Conservation (phyloP, 2,888 invertebrate species). For the Sisyra terminalis region DNA sequence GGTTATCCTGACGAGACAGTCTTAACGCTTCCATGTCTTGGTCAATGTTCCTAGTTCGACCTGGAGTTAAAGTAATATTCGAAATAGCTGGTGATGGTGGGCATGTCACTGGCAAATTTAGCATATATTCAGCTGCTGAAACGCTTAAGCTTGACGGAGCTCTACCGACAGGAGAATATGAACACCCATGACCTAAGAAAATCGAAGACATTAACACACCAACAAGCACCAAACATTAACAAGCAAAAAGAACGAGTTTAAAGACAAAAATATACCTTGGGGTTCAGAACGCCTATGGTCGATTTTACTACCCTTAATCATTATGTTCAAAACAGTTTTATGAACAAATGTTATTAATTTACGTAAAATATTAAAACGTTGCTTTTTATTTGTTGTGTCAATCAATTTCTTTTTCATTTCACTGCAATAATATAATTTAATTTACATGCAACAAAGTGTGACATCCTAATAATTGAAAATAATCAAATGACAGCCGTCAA, state of each 20-base stretch:
- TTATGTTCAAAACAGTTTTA: neutral
- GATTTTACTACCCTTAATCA: slow-evolving; percentile 7
- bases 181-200: slow-evolving; percentile 9
- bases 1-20: slow-evolving; percentile 69
- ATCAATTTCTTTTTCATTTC: no score
- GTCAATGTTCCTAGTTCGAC: slow-evolving; percentile 59
- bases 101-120: slow-evolving; percentile 20
- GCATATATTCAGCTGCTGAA: slow-evolving; percentile 24
- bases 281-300: slow-evolving; percentile 6
- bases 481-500: no score
- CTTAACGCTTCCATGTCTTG: slow-evolving; percentile 73
- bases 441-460: no score
- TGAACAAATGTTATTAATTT: neutral
- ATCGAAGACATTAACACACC: neutral
- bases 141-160: slow-evolving; percentile 26
- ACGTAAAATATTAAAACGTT: no score
- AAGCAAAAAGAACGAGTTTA: neutral
- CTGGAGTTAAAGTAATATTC: slow-evolving; percentile 52
- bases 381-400: no score
- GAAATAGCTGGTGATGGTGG: slow-evolving; percentile 39
- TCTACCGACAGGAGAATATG: slow-evolving; percentile 19
- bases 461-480: no score
- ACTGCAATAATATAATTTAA: no score
- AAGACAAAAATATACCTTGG: slow-evolving; percentile 4
- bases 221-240: neutral